Conservation (phyloP, 2,888 invertebrate species). For the Drosophila phalerata region DNA sequence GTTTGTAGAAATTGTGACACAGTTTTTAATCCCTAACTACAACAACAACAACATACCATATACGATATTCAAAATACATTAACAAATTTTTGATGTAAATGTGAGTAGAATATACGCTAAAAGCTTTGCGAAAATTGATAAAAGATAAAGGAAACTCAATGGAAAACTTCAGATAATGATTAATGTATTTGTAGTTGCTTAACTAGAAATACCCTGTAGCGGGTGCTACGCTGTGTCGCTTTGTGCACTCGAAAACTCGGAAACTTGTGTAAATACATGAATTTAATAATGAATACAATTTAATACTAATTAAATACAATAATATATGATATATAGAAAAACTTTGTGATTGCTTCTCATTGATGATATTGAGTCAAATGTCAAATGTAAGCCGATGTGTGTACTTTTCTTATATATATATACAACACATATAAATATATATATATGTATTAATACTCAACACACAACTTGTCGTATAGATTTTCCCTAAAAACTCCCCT, state of each 20-base stretch:
- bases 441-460: not conserved
- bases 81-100: conserved; percentile 58
- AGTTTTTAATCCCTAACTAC: conserved; percentile 62
- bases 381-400: conserved; percentile 51
- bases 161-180: conserved; percentile 16
- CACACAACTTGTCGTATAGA: conserved; percentile 12
- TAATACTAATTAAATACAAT: conserved; percentile 22
- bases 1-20: conserved; percentile 83
- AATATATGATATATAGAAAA: conserved; percentile 48
- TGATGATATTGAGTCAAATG: conserved; percentile 53
- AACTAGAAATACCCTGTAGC: conserved; percentile 34
- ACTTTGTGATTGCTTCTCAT: conserved; percentile 82
- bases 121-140: conserved; percentile 16
- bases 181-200: conserved; percentile 55
- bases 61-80: conserved; percentile 25
- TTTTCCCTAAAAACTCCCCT: not conserved
- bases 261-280: conserved; percentile 67
- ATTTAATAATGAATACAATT: conserved; percentile 16
- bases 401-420: conserved; percentile 42
- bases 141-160: conserved; percentile 5
- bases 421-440: not conserved
- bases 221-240: conserved; percentile 23
- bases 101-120: conserved; percentile 43
- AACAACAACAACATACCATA: conserved; percentile 23
- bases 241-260: conserved; percentile 10